Conservation (phyloP, 2,888 invertebrate genomes). For the Lycophotia porphyrea region DNA sequence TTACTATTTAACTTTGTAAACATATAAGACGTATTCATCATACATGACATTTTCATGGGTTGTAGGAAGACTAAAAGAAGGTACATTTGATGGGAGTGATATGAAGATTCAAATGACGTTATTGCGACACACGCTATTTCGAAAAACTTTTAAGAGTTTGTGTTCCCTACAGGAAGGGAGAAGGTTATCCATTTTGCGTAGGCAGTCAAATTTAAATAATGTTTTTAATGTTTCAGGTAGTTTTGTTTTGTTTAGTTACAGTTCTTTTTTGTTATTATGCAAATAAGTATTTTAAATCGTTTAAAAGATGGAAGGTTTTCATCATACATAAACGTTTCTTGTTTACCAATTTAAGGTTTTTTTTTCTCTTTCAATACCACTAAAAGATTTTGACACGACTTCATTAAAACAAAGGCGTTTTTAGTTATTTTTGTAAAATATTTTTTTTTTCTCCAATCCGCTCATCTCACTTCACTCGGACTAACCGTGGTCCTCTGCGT, state of each 20-base stretch:
- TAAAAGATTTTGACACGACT: background rate
- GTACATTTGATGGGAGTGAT: no score
- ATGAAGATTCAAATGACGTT: no score
- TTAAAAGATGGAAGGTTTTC: background rate
- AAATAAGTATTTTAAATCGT: background rate
- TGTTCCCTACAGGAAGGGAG: background rate
- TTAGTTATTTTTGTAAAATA: background rate
- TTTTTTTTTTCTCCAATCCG: conserved; percentile 9
- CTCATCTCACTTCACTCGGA: conserved; percentile 56
- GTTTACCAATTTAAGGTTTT: background rate
- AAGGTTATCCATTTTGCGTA: no score
- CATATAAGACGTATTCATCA: background rate
- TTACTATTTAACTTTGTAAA: background rate
- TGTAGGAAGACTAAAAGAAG: background rate
- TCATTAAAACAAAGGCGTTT: background rate
- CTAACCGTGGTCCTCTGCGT: conserved; percentile 69
- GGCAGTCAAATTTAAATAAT: background rate
- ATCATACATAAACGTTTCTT: background rate
- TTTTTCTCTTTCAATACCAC: background rate
- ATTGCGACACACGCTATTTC: no score
- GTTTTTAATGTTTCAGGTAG: background rate
- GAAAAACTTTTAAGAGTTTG: no score
- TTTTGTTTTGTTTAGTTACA: background rate
- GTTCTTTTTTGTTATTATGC: background rate
- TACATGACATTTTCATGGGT: background rate